phyloP scores from a whole-genome alignment of 2,113 vertebrate genomes.

The Pristiophorus japonicus region DNA sequence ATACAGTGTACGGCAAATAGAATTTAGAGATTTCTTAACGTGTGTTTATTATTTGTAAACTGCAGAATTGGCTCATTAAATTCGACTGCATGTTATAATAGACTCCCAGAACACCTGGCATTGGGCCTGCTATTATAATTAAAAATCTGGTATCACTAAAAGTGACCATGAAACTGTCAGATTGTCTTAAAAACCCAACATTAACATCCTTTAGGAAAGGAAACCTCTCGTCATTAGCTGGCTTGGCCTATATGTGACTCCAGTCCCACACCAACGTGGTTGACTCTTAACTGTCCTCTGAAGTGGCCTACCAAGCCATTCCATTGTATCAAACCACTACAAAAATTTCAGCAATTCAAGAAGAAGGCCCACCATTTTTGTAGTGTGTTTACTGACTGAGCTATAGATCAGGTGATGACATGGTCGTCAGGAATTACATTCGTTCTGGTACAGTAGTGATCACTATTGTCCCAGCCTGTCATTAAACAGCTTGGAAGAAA shows the following conservation, averaged over 20 bases:
- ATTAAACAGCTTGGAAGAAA: too few species aligned
- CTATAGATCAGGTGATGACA: too few species aligned
- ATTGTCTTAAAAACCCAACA: background rate
- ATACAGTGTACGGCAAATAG: background rate
- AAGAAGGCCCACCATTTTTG: background rate
- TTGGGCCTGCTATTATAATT: background rate
- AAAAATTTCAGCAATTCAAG: background rate
- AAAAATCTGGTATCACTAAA: background rate
- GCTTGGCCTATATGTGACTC: background rate
- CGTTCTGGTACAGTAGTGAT: too few species aligned
- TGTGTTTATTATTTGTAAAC: background rate
- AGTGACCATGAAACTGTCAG: background rate
- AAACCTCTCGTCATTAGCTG: background rate
- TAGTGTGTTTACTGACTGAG: too few species aligned
- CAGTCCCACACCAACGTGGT: background rate
- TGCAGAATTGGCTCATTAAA: background rate
- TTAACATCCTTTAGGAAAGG: background rate
- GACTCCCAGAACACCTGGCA: too few species aligned
- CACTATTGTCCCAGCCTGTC: too few species aligned
- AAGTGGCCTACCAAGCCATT: background rate
- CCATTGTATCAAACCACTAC: background rate
- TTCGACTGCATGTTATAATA: background rate
- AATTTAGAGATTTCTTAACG: background rate
- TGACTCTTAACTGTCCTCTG: background rate
- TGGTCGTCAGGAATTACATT: too few species aligned